Evolutionary conservation across 53 echinoderm and acorn worm genomes (phyloP), one percentile per base, ranked within the genome.

Genomic region (Luidia sarsii): DNA sequence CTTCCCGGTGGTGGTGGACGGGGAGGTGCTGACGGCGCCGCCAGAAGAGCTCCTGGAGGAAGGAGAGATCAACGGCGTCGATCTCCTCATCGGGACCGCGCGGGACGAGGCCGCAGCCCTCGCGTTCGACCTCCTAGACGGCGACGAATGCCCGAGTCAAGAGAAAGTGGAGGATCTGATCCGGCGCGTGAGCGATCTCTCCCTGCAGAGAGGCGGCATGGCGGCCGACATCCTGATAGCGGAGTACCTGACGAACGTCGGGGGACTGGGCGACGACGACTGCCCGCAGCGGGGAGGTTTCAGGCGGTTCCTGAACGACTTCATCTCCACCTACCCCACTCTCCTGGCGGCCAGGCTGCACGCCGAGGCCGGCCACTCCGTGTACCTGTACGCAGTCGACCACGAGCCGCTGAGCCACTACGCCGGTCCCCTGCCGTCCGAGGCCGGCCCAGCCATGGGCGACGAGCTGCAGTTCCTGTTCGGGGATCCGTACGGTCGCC

Each of bases 381-480:
- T 84, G 8, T 84, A 33, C 28, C 14, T 64, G 23, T 84, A 84
- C 71, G 28, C 27, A 0, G 71, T 84, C 51, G 49, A 84, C 23
- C 84, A 72, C 36, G 37, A 61, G 23, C 72, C 84, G 21, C 57
- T 27, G 15, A n/a, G 48, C 33, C 52, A 84, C 29, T 75, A 75
- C 46, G 13, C 7, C 20, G 57, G 75, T 11, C 28, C n/a, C 7
- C 53, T 89, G 37, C 64, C 81, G 8, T 57, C 89, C n/a, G 55
- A 75, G 82, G 80, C 86, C 7, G 70, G 74, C 30, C 57, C 70
- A 25, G 30, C 86, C 18, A 54, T 81, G n/a, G 69, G 85, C 20
- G 90, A 90, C 46, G 90, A 86, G 27, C 15, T 90, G 28, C 90
- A 85, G 35, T 75, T 82, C 52, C 38, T 85, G 36, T 90, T 90